These are phyloP conservation scores for Drosophila tsacasi DNA, from an alignment of 1,140 invertebrate species.

Conservation along the genomic window DNA sequence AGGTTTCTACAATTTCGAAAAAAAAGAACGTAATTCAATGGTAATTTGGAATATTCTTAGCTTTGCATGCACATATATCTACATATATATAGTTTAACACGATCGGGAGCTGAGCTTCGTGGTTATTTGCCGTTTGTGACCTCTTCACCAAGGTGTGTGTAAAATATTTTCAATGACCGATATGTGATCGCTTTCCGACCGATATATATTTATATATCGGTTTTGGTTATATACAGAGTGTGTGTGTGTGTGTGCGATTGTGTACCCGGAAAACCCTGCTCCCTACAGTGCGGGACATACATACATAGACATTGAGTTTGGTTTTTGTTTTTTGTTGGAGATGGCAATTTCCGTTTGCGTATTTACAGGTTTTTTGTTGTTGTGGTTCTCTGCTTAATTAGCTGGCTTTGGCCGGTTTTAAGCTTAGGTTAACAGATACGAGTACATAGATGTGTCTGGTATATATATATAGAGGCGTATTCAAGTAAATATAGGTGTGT, in stretches of 20 bases:
- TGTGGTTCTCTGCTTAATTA: slow-evolving; percentile 1
- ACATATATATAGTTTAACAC: slow-evolving; percentile 17
- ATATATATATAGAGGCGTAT: slow-evolving; percentile 21
- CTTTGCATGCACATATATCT: slow-evolving; percentile 32
- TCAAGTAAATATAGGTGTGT: slow-evolving; percentile 16
- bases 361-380: slow-evolving; percentile 55
- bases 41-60: slow-evolving; percentile 10
- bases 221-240: slow-evolving; percentile 55
- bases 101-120: slow-evolving; percentile 20
- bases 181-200: neutral
- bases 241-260: slow-evolving; percentile 19
- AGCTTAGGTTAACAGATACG: slow-evolving; percentile 53
- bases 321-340: slow-evolving; percentile 9
- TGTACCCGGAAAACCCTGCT: slow-evolving; percentile 24
- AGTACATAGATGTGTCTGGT: slow-evolving; percentile 31
- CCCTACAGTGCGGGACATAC: slow-evolving; percentile 35
- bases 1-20: slow-evolving; percentile 19
- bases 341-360: slow-evolving; percentile 56
- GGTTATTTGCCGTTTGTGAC: slow-evolving; percentile 4
- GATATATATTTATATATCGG: slow-evolving; percentile 4
- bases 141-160: slow-evolving; percentile 36
- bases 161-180: slow-evolving; percentile 13
- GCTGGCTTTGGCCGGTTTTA: slow-evolving; percentile 13
- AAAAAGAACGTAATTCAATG: neutral
- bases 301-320: slow-evolving; percentile 28